A percentile compares a stretch with the other conserved stretches of the same genome.
These are phyloP conservation scores for Aeoliscus strigatus DNA, from an alignment of 2,797 vertebrate genomes.

Conservation along the genomic window DNA sequence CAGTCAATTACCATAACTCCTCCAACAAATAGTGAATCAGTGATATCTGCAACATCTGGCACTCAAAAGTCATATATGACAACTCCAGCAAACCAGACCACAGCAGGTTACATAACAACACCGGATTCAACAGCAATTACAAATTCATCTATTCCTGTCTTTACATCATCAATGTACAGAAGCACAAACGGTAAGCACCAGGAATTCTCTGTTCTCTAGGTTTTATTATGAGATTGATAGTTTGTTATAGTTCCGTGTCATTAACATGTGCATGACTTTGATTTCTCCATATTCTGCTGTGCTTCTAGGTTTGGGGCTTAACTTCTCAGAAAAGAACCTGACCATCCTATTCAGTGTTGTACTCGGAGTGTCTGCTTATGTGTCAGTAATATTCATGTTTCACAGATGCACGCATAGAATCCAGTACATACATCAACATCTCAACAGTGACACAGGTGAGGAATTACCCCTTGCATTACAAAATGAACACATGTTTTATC, in stretches of 20 bases:
- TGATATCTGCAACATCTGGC: constrained; percentile 9
- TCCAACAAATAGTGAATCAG: constrained; percentile 15
- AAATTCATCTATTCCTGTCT: constrained; percentile 17
- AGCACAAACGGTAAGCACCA: too few species aligned
- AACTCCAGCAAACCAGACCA: constrained; percentile 20
- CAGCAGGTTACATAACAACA: constrained; percentile 23
- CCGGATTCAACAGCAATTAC: constrained; percentile 9
- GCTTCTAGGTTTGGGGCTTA: constrained; percentile 40
- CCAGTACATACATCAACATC: constrained; percentile 75
- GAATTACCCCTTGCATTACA: not conserved
- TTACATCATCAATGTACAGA: constrained; percentile 13
- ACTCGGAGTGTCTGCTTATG: constrained; percentile 60
- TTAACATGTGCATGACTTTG: not conserved
- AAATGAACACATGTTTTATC: constrained; percentile 1
- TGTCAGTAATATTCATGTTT: constrained; percentile 48
- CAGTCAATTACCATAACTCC: constrained; percentile 19
- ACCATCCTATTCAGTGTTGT: constrained; percentile 70
- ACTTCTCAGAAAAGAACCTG: constrained; percentile 64
- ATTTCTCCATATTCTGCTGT: constrained; percentile 1
- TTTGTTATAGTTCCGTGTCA: too few species aligned
- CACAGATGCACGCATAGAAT: constrained; percentile 63
- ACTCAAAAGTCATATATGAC: constrained; percentile 17
- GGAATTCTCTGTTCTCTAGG: too few species aligned
- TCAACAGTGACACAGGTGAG: constrained; percentile 68
- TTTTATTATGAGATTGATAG: too few species aligned